Conservation (phyloP, 2,888 invertebrate species). For the Cephus pygmeus region DNA sequence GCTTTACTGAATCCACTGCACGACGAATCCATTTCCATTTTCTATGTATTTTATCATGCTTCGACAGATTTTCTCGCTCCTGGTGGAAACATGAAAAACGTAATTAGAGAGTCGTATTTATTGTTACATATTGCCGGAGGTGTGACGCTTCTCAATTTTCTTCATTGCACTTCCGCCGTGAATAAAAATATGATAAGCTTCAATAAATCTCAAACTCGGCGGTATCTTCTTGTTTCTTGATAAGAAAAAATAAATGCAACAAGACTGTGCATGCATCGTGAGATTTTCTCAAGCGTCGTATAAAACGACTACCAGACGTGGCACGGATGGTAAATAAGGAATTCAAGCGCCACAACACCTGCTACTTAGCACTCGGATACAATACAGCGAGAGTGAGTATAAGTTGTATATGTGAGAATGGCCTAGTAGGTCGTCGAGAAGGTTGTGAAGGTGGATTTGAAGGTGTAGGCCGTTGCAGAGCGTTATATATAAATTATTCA, state of each 20-base stretch:
- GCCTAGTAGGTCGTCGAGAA: neutral
- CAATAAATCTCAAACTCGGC: neutral
- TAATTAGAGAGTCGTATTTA: neutral
- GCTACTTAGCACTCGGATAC: conserved; percentile 32
- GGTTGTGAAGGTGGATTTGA: neutral
- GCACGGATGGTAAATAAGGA: conserved; percentile 31
- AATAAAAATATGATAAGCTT: neutral
- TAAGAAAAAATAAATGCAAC: neutral
- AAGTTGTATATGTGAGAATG: neutral
- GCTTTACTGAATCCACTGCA: neutral
- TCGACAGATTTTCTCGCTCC: neutral
- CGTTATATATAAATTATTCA: conserved; percentile 34
- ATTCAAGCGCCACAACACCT: conserved; percentile 35
- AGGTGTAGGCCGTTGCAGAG: neutral
- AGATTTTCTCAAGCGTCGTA: conserved; percentile 13
- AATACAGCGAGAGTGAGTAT: neutral
- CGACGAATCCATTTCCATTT: neutral
- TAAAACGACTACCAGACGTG: conserved; percentile 22
- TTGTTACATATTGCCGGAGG: neutral
- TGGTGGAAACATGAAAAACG: neutral
- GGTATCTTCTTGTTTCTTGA: neutral
- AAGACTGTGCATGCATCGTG: neutral
- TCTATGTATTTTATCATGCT: neutral
- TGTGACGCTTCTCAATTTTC: neutral
- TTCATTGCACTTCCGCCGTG: neutral